Percentiles rank a stretch among this genome's conserved stretches.
Evolutionary conservation across 2,888 invertebrate species (phyloP).

Genomic region (Hyposoter dolosus): DNA sequence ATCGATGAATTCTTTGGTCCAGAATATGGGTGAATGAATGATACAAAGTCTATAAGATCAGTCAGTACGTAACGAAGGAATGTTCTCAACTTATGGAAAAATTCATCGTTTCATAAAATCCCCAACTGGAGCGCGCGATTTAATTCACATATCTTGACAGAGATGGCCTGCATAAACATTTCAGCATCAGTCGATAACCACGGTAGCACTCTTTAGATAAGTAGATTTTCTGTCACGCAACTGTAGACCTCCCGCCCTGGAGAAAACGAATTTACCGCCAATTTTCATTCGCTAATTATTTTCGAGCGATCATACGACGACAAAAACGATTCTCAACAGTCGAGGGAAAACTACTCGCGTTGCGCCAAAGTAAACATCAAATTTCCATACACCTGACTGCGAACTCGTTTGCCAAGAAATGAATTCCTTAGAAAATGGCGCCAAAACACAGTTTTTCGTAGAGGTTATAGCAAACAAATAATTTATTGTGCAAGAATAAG

Average conservation of each 20-base stretch:
- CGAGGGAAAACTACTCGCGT: background rate
- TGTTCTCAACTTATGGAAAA: conserved; percentile 66
- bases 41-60: conserved; percentile 55
- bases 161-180: background rate
- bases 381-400: too few species aligned
- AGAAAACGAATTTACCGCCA: background rate
- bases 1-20: background rate
- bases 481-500: background rate
- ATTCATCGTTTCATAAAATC: conserved; percentile 53
- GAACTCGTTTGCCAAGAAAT: too few species aligned
- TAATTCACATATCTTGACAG: background rate
- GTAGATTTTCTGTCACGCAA: background rate
- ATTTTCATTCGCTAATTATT: background rate
- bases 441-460: background rate
- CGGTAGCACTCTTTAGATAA: background rate
- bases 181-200: conserved; percentile 3
- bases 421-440: background rate
- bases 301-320: background rate
- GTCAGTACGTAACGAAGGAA: conserved; percentile 37
- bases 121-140: conserved; percentile 52
- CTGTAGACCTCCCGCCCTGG: background rate
- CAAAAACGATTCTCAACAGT: background rate
- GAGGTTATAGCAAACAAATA: background rate
- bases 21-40: background rate
- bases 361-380: background rate